phyloP scores from a whole-genome alignment of 2,113 vertebrate species.

The Eupsittula cactorum region DNA sequence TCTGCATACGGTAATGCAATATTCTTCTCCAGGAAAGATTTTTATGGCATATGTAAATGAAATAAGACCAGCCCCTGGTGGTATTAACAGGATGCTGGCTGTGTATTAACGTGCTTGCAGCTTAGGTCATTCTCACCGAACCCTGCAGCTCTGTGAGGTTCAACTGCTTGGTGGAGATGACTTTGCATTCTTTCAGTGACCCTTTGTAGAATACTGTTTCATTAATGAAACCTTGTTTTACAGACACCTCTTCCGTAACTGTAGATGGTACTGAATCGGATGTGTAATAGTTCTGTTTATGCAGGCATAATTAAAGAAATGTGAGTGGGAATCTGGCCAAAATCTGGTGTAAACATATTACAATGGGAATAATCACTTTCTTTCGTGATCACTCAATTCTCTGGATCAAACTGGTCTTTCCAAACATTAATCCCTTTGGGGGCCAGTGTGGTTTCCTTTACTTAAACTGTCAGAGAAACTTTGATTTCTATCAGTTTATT shows the following conservation, averaged over 20 bases:
- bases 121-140: constrained; percentile 47
- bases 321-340: constrained; percentile 7
- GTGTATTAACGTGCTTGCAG: constrained; percentile 13
- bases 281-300: constrained; percentile 24
- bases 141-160: constrained; percentile 49
- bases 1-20: constrained; percentile 64
- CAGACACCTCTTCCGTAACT: constrained; percentile 7
- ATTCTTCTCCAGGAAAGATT: constrained; percentile 32
- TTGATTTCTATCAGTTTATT: not conserved
- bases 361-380: constrained; percentile 22
- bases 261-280: not conserved
- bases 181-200: constrained; percentile 46
- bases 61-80: constrained; percentile 48
- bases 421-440: not conserved
- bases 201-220: constrained; percentile 34
- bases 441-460: constrained; percentile 20
- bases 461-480: not conserved
- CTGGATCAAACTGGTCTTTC: constrained; percentile 21
- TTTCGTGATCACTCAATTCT: not conserved
- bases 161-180: constrained; percentile 31
- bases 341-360: constrained; percentile 45
- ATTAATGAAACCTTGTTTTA: constrained; percentile 10
- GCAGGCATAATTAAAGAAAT: constrained; percentile 47
- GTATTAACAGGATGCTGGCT: constrained; percentile 55
- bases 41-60: constrained; percentile 68